Evolutionary conservation across 92 coral and sea anemone genomes (phyloP), one percentile per base, ranked within the genome.

Genomic region (Zoanthus solanderi): DNA sequence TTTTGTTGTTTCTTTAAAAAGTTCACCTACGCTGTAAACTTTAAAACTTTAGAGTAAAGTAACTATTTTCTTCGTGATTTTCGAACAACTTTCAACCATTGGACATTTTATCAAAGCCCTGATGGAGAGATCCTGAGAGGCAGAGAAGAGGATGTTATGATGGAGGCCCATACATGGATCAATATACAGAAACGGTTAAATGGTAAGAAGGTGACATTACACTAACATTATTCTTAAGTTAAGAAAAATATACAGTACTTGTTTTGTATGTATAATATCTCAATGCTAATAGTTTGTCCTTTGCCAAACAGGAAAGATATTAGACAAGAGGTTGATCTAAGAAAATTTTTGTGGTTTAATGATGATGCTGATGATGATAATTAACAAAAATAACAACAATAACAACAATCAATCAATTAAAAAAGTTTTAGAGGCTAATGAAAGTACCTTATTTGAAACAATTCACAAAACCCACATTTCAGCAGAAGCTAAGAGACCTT

Each of bases 381-480:
- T 23, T 23, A 23, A 23, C 23, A 23, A 23, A 23, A 23, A 23
- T 23, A 23, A 68, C 18, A 68, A 68, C 14, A 68, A 68, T 13
- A 68, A 68, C 44, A 68, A 23, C 7, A 68, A 68, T 32, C 18
- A 23, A 1, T 32, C 18, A 18, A 23, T 23, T 23, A 23, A 23
- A 23, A 23, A 28, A 29, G 42, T 34, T 34, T 1, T 1, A 34
- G 42, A 34, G 42, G 73, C 73, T 68, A 68, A 68, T 29, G 73
- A 68, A 68, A 68, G 73, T 23, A 0, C 23, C 44, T 29, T n/a
- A 23, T 68, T 68, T 68, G 12, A 68, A 68, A 29, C 10, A 68
- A 68, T 78, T 29, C 69, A 23, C 46, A 81, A 75, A 81, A 34
- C 85, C 85, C n/a, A 81, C 47, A 34, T 81, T 81, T 81, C 73